phyloP scores from a whole-genome alignment of 1,140 invertebrate species.

The Tetraneura akinire region DNA sequence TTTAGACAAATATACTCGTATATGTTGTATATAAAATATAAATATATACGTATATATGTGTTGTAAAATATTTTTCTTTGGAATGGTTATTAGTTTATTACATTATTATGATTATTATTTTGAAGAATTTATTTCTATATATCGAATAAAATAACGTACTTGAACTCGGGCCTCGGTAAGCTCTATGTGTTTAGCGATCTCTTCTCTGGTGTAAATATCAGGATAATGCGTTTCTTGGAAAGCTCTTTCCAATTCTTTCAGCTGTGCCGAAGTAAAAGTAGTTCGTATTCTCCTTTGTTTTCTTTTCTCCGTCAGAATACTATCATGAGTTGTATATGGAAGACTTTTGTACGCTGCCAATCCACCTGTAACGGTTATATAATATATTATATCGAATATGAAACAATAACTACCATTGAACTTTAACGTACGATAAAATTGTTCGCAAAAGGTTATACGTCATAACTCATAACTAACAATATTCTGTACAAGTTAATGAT shows the following conservation, averaged over 20 bases:
- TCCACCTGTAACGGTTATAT: conserved; percentile 65
- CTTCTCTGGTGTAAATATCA: conserved; percentile 98
- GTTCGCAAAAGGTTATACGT: no score
- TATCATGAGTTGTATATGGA: conserved; percentile 79
- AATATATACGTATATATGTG: no score
- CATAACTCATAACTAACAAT: no score
- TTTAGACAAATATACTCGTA: no score
- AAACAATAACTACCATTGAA: background rate
- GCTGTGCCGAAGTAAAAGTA: conserved; percentile 93
- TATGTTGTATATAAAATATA: no score
- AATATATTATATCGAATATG: background rate
- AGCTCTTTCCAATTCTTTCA: conserved; percentile 93
- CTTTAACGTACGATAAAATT: no score
- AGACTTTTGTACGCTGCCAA: conserved; percentile 81
- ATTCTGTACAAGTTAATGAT: no score
- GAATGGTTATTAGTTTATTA: background rate
- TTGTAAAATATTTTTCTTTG: background rate
- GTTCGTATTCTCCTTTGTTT: conserved; percentile 93
- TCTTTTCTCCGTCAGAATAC: conserved; percentile 81
- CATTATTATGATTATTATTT: background rate
- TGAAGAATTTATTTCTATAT: background rate
- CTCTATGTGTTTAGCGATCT: conserved; percentile 97
- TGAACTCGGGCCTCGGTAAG: conserved; percentile 97
- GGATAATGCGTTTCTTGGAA: conserved; percentile 98
- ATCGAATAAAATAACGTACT: conserved; percentile 66